Base-by-base conservation (phyloP, 2,797 vertebrate genomes). In the Xyrichtys novacula region DNA sequence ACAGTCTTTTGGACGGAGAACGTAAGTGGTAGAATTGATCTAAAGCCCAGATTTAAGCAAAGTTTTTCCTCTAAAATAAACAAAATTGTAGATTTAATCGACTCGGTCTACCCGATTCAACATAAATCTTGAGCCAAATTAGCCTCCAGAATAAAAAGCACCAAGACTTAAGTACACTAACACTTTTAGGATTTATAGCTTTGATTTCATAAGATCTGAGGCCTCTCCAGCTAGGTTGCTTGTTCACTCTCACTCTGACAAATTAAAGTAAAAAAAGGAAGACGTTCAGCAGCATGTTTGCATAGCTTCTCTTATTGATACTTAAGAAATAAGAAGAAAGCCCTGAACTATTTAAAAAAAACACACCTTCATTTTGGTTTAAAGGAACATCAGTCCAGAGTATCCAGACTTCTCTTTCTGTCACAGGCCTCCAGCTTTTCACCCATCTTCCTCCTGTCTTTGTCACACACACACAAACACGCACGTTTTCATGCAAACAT, bases 51-150 rank as follows among this genome's bases (percentile, higher is more conserved):
- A 32, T 8, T 3, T 10, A 32, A 4, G 32, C 32, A 34, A 4
- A 12, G 1, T 12, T 14, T 14, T 34, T 34, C 14, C 11, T 55
- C 2, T 7, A 22, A 1, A 5, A 22, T 20, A 1, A 2, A 19
- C 40, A 43, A 9, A 19, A 19, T 19, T n/a, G n/a, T n/a, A 15
- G 17, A 54, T 60, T 36, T 22, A 60, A 48, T 43, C 34, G 48
- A n/a, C 19, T 44, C 6, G 0, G 3, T 39, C 34, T n/a, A 20
- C 15, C 17, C 46, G 39, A 56, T 44, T 43, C 53, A 8, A 57
- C 23, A 4, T n/a, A 50, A 58, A 12, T 5, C 5, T 40, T 25
- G 5, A 7, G 20, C 15, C 19, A 44, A 23, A 43, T 11, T 34
- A 9, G 55, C 9, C 1, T 44, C 7, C 3, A 10, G 17, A 9